A percentile compares a stretch with the other conserved stretches of the same genome.
These are phyloP conservation scores for Entomyzon cyanotis DNA, from an alignment of 2,113 vertebrate species.

Conservation along the genomic window DNA sequence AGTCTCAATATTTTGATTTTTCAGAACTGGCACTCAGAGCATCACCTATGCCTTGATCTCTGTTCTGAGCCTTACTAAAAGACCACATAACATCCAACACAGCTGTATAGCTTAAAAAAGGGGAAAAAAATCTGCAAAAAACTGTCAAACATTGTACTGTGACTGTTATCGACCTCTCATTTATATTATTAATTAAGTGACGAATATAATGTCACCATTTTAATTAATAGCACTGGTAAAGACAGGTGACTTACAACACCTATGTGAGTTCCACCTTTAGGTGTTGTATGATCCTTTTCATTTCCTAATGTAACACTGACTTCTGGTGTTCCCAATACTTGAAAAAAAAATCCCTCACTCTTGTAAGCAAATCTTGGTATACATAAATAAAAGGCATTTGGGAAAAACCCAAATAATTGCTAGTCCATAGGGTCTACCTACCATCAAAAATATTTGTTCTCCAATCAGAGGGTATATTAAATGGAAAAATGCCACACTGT, in stretches of 20 bases:
- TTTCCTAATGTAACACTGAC: background rate
- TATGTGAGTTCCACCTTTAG: background rate
- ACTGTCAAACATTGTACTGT: constrained; percentile 27
- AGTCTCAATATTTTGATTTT: background rate
- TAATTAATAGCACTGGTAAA: background rate
- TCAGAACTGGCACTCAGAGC: background rate
- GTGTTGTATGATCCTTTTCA: accelerated
- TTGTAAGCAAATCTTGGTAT: background rate
- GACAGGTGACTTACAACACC: background rate
- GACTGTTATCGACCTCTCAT: constrained; percentile 27
- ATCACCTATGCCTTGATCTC: background rate
- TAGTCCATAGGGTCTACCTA: background rate
- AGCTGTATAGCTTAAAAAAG: background rate
- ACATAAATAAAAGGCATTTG: background rate
- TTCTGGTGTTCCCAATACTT: background rate
- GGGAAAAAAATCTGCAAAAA: background rate
- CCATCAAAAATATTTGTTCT: background rate
- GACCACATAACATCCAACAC: background rate
- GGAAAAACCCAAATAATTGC: background rate
- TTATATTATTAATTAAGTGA: constrained; percentile 38
- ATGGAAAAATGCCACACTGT: background rate
- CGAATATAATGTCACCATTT: constrained; percentile 33
- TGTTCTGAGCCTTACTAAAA: constrained; percentile 6
- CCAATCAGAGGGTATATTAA: background rate
- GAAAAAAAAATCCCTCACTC: background rate